Evolutionary conservation across 2,888 invertebrate species (phyloP), one percentile per base, ranked within the genome.

Genomic region (Phymatocera aterrima): DNA sequence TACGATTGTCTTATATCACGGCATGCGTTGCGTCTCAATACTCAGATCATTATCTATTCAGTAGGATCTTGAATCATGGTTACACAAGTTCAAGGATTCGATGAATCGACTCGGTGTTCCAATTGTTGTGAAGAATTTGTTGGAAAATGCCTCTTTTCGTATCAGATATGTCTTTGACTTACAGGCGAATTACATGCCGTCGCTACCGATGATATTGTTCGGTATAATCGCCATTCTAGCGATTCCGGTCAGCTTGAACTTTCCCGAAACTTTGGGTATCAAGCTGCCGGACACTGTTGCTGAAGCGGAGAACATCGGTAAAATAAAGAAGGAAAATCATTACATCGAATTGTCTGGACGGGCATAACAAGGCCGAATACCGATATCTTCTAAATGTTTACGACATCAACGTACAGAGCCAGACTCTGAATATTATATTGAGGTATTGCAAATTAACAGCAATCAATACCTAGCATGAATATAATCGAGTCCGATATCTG

Each of bases 221-320:
- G 94, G 94, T 0, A 90, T 88, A 0, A 93, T 94, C 92, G 93
- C 94, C 70, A 85, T 93, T 2, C 87, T 93, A 65, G 94, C 94
- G 57, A 94, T 93, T 21, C 80, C 92, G n/a, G 87, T 95, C 78
- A 93, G 94, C 0, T 88, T 95, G 28, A 89, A 93, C 83, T 93
- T 95, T 78, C 95, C 95, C 0, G 96, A 96, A 88, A 96, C 95
- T 0, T 90, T 93, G 77, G 94, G 94, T 84, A 92, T 93, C 82
- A 93, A 94, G 82, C 88, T 92, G 61, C 92, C 92, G 2, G 95
- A 95, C 90, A 95, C 95, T 1, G 93, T 95, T 28, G 93, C 93
- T 82, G 95, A 95, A 84, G 95, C 95, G 0, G 94, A 93, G 88
- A 92, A 92, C 80, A 91, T 92, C 65, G 91, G 91, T 28, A 84